These are phyloP conservation scores for Pempheris klunzingeri DNA, from an alignment of 2,797 vertebrate species.

Conservation along the genomic window DNA sequence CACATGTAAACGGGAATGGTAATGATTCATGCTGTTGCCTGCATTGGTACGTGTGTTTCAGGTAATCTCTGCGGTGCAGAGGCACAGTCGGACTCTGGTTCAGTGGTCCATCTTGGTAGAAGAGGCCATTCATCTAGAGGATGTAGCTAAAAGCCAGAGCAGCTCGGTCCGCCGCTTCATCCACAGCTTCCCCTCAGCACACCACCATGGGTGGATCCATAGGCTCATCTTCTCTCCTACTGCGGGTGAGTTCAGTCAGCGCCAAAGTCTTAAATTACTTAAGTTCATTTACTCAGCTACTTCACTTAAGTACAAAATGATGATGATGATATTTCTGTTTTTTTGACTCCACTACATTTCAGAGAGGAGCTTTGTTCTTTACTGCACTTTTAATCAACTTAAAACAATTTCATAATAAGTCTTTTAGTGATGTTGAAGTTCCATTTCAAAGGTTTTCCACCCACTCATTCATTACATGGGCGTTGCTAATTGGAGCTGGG, in stretches of 20 bases:
- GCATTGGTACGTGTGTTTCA: slow-evolving; percentile 61
- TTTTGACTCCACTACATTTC: neutral
- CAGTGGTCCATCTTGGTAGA: slow-evolving; percentile 93
- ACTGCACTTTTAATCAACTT: neutral
- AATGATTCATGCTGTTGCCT: neutral
- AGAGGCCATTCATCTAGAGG: slow-evolving; percentile 92
- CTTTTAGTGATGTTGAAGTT: neutral
- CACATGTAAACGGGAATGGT: neutral
- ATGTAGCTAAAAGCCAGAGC: slow-evolving; percentile 91
- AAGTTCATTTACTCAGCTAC: neutral
- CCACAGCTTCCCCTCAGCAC: slow-evolving; percentile 86
- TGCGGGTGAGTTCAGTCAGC: slow-evolving; percentile 84
- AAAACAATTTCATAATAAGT: neutral
- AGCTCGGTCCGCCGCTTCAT: slow-evolving; percentile 86
- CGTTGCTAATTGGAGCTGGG: too few species aligned
- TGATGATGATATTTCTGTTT: neutral
- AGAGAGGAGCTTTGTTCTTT: neutral
- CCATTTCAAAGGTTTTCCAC: neutral
- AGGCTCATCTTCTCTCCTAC: slow-evolving; percentile 89
- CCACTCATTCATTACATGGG: too few species aligned
- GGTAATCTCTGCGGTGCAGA: slow-evolving; percentile 93
- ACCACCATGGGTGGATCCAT: slow-evolving; percentile 82
- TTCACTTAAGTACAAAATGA: neutral
- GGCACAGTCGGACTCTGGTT: slow-evolving; percentile 89
- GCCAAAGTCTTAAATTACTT: neutral